Evolutionary conservation across 2,113 vertebrate species (phyloP).

Genomic region (Epinephelus fuscoguttatus): DNA sequence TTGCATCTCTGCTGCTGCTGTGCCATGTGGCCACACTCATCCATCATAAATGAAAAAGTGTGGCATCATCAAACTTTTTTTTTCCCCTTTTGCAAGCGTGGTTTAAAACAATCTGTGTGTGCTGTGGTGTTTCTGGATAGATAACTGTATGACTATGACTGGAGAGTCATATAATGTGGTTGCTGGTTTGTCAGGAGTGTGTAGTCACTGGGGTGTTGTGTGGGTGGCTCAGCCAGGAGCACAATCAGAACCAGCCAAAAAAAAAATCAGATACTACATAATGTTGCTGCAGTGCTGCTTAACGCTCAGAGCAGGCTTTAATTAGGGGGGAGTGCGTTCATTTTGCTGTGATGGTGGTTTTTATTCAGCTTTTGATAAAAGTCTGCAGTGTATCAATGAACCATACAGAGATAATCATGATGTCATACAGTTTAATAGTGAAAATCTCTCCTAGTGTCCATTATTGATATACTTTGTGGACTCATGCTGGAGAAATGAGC

Average conservation of each 20-base stretch:
- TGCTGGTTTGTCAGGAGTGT: conserved; percentile 44
- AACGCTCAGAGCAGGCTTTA: conserved; percentile 18
- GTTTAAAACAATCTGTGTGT: conserved; percentile 1
- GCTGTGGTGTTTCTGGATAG: background rate
- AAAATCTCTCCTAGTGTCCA: background rate
- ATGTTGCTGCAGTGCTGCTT: conserved; percentile 65
- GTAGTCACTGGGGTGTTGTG: conserved; percentile 46
- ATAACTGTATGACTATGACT: background rate
- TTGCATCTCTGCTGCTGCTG: conserved; percentile 26
- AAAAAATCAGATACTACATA: conserved; percentile 50
- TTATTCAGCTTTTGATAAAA: background rate
- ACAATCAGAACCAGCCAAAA: conserved; percentile 36
- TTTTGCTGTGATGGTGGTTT: background rate
- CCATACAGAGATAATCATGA: background rate
- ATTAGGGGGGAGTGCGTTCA: background rate
- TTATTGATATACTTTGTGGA: conserved; percentile 43
- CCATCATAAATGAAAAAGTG: conserved; percentile 32
- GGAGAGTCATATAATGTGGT: conserved; percentile 27
- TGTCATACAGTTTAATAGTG: background rate
- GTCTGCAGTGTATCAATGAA: background rate
- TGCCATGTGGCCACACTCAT: conserved; percentile 54
- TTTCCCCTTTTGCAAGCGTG: background rate
- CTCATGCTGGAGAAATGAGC: conserved; percentile 29
- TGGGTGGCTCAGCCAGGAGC: conserved; percentile 68
- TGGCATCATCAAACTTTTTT: conserved; percentile 57